Percentiles rank a stretch among this genome's conserved stretches.
Evolutionary conservation across 2,113 vertebrate species (phyloP).

Genomic region (Xenus cinereus): DNA sequence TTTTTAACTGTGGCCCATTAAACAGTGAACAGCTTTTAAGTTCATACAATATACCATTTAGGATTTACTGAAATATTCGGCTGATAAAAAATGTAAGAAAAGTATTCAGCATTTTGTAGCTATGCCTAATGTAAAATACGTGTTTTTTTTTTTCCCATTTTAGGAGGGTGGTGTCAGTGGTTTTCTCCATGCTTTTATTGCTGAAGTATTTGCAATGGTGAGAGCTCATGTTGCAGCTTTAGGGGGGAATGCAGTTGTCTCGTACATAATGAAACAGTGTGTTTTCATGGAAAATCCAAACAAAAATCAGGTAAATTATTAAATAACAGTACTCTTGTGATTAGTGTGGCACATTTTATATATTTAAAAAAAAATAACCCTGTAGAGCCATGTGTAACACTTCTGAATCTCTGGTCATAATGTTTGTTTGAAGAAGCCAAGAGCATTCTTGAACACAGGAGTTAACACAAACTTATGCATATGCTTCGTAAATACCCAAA

Average conservation of each 20-base stretch:
- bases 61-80: neutral
- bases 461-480: neutral
- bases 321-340: neutral
- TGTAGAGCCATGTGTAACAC: neutral
- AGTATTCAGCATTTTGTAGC: neutral
- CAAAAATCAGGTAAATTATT: slow-evolving; percentile 92
- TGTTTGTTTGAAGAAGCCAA: neutral
- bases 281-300: slow-evolving; percentile 99
- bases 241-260: slow-evolving; percentile 95
- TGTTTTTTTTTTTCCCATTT: neutral
- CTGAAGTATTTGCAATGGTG: slow-evolving; percentile 98
- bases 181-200: slow-evolving; percentile 95
- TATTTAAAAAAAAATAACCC: neutral
- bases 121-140: neutral
- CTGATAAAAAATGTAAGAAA: neutral
- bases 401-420: neutral
- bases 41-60: neutral
- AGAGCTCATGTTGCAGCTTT: slow-evolving; percentile 93
- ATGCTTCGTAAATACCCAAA: neutral
- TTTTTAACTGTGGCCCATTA: neutral
- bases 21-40: neutral
- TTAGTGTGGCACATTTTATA: neutral
- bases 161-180: slow-evolving; percentile 98
- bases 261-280: slow-evolving; percentile 98
- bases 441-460: neutral